A percentile compares a stretch with the other conserved stretches of the same genome.
These are phyloP conservation scores for Dasyprocta punctata DNA, from an alignment of 2,113 vertebrate genomes.

Conservation along the genomic window DNA sequence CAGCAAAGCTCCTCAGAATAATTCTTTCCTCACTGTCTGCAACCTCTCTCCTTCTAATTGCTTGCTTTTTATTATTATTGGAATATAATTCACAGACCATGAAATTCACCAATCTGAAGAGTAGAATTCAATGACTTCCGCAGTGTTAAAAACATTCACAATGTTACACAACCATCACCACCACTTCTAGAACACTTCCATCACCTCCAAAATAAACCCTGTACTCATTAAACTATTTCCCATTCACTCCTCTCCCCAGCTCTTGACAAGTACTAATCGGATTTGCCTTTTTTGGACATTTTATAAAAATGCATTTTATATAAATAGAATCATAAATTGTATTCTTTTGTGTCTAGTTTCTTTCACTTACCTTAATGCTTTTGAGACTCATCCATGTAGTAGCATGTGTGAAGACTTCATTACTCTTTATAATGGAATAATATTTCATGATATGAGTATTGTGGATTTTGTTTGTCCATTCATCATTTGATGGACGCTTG, in stretches of 20 bases:
- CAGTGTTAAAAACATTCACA: neutral
- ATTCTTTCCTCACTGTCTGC: neutral
- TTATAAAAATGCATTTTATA: conserved; percentile 18
- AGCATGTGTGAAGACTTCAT: neutral
- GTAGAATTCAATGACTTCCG: conserved; percentile 4
- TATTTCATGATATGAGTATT: neutral
- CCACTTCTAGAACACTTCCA: conserved; percentile 36
- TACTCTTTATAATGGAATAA: neutral
- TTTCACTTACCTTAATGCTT: conserved; percentile 31
- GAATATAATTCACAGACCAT: neutral
- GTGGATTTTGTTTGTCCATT: neutral
- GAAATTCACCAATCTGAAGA: conserved; percentile 25
- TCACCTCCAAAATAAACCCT: neutral
- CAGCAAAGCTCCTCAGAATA: conserved; percentile 9
- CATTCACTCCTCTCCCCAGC: neutral
- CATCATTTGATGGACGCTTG: neutral
- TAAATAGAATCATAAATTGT: neutral
- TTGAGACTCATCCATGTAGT: neutral
- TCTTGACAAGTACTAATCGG: neutral
- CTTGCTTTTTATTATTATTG: neutral
- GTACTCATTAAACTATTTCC: neutral
- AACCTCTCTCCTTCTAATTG: neutral
- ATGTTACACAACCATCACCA: neutral
- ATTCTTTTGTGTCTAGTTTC: conserved; percentile 3
- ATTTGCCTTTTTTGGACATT: neutral